Evolutionary conservation across 1,140 invertebrate genomes (phyloP).

Genomic region (Macrobrachium rosenbergii): DNA sequence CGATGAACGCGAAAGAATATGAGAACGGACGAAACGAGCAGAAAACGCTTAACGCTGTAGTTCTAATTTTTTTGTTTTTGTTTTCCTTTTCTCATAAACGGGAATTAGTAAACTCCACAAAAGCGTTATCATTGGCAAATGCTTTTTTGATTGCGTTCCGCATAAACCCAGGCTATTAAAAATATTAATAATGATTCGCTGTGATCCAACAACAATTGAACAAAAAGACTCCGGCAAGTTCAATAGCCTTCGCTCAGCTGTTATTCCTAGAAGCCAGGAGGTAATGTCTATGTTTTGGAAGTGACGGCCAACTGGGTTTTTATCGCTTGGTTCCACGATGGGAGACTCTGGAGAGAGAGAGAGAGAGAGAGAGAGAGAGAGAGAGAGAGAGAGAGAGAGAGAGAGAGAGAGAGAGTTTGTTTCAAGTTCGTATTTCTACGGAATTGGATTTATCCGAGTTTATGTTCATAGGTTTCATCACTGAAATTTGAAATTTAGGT

Average conservation of each 20-base stretch:
- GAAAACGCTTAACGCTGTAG: too few relatives aligned
- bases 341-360: background rate
- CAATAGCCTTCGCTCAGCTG: slow-evolving; percentile 23
- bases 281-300: slow-evolving; percentile 45
- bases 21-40: too few relatives aligned
- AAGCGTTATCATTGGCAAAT: too few relatives aligned
- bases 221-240: background rate
- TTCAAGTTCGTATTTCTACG: background rate
- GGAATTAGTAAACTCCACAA: too few relatives aligned
- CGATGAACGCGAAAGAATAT: too few relatives aligned
- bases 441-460: background rate
- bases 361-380: background rate
- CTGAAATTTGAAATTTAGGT: background rate
- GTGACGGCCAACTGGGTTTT: background rate
- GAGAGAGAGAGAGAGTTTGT: background rate
- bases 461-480: too few relatives aligned
- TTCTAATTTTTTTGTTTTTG: too few relatives aligned
- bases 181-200: background rate
- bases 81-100: too few relatives aligned
- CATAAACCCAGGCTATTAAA: background rate
- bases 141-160: too few relatives aligned
- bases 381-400: slow-evolving; percentile 4
- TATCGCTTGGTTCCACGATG: background rate
- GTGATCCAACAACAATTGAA: slow-evolving; percentile 5
- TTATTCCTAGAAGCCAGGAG: slow-evolving; percentile 35